Evolutionary conservation across 2,797 vertebrate genomes (phyloP), one percentile per base, ranked within the genome.

Genomic region (Schizothorax lantsangensis): DNA sequence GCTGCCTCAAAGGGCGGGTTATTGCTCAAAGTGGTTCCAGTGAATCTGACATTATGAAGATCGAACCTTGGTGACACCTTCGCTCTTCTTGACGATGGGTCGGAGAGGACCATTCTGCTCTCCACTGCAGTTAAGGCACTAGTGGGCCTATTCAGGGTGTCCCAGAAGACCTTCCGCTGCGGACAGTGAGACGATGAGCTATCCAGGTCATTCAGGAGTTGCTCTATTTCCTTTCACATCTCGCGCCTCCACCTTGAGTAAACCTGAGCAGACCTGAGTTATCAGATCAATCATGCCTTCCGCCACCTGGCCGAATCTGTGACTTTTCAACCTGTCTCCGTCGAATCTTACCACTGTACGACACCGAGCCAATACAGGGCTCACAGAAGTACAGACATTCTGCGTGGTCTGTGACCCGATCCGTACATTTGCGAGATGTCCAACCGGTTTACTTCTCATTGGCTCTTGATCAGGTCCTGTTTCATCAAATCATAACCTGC

Each of bases 401-500:
- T 81, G 3, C 12, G 15, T 11, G 78, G n/a, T n/a, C n/a, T n/a
- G n/a, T n/a, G n/a, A n/a, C n/a, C n/a, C n/a, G n/a, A n/a, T n/a
- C n/a, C n/a, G 36, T 23, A 10, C 33, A 2, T 8, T 72, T 38
- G n/a, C n/a, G 1, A n/a, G 15, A 68, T 14, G 73, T 49, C 19
- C 43, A 87, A 33, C 45, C 69, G n/a, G n/a, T 19, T 45, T 15
- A 15, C 62, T 79, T n/a, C 64, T 87, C 9, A 69, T n/a, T n/a
- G n/a, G n/a, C n/a, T n/a, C n/a, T n/a, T n/a, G n/a, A n/a, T n/a
- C n/a, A n/a, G n/a, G n/a, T n/a, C n/a, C n/a, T n/a, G n/a, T n/a
- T n/a, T n/a, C n/a, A n/a, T n/a, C n/a, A n/a, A n/a, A n/a, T n/a
- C n/a, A n/a, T n/a, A n/a, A n/a, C n/a, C n/a, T n/a, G n/a, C n/a